Evolutionary conservation across 1,140 invertebrate genomes (phyloP), one percentile per base, ranked within the genome.

Genomic region (Teleopsis dalmanni): DNA sequence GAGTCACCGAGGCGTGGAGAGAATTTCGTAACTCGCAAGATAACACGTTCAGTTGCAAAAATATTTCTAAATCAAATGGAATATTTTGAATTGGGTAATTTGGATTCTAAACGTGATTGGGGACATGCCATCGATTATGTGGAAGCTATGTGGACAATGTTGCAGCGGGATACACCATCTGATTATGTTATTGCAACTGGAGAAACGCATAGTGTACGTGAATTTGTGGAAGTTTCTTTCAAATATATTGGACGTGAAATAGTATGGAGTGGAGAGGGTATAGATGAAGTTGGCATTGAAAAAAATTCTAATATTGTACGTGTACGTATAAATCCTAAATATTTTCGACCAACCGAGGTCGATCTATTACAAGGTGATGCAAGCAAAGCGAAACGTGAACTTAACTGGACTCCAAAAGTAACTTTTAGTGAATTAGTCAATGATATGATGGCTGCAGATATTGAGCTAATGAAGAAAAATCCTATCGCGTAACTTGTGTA

Each of bases 71-170:
- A 92, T 7, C 81, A 92, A 50, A 81, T 94, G 66, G 84, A 96
- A 53, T 79, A 74, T 48, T 73, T 99, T 40, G 90, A 98, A 72
- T 75, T 99, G 25, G 97, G 97, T 33, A 98, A 98, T 73, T 75
- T 99, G 50, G 93, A 98, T 74, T 88, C 95, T 13, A 87, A 88
- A 70, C 77, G 97, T 63, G 97, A 99, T 73, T 99, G 97, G 97
- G 97, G 97, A 10, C 97, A 99, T 77, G 97, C 97, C 1, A 92
- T 84, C 72, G 96, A 99, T 75, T 99, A 98, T 75, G 91, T 99
- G 23, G 90, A 98, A 87, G 96, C 95, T 10, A 99, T 99, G 97
- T 99, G 95, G 95, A 71, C 95, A 63, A 99, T 99, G 91, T 75
- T 99, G n/a, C 97, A 99, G 71, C 86, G 91, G 69, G 81, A 93